Conservation (phyloP, 2,888 invertebrate genomes). For the Chironomus tentans region DNA sequence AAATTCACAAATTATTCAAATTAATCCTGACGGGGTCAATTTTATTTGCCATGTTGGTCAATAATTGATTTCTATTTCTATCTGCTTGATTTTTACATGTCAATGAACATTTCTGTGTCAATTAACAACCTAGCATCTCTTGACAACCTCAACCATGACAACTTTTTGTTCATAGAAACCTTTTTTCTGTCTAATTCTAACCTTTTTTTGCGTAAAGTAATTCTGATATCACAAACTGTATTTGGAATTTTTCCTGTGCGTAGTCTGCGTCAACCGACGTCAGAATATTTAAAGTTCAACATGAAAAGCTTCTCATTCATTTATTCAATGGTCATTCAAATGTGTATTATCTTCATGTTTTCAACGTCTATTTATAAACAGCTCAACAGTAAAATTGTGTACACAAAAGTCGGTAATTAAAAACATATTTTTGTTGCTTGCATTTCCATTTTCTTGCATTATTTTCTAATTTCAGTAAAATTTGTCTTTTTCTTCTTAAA, state of each 20-base stretch:
- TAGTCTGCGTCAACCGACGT: constrained; percentile 1
- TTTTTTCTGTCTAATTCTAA: no score
- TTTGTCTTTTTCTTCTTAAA: constrained; percentile 25
- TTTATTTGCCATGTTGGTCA: no score
- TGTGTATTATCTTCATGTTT: constrained; percentile 20
- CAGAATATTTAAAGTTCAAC: constrained; percentile 7
- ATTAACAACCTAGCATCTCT: no score
- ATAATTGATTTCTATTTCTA: no score
- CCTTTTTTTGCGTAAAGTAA: neutral
- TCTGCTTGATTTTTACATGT: no score
- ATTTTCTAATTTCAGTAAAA: constrained; percentile 1
- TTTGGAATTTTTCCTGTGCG: constrained; percentile 18
- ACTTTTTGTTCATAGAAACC: neutral
- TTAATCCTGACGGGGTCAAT: no score
- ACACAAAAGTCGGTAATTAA: constrained; percentile 21
- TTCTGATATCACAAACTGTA: constrained; percentile 12
- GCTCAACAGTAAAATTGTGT: constrained; percentile 17
- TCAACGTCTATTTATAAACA: constrained; percentile 20
- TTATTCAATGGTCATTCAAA: constrained; percentile 15
- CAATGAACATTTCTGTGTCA: no score
- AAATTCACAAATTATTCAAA: no score
- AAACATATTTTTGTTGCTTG: neutral
- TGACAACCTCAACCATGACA: no score
- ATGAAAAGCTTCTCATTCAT: constrained; percentile 8
- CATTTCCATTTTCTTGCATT: neutral